phyloP scores from a whole-genome alignment of 2,113 vertebrate species.

The Chelonoidis abingdonii region DNA sequence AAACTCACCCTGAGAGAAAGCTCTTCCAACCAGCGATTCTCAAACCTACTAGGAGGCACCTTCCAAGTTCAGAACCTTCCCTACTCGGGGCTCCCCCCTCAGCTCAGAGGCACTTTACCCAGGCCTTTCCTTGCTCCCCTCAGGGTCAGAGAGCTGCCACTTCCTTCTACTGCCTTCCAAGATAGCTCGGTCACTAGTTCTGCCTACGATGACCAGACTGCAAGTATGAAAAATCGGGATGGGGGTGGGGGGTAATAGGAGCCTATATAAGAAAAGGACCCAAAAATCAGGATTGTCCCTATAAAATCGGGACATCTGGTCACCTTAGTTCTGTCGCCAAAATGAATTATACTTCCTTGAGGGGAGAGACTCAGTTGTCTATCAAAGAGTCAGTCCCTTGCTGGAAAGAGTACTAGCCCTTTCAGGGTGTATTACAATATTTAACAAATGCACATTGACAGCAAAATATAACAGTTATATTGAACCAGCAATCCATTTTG shows the following conservation, averaged over 20 bases:
- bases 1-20: neutral
- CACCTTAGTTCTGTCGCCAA: neutral
- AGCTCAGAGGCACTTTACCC: rapidly evolving
- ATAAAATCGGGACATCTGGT: no score
- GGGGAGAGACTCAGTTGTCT: neutral
- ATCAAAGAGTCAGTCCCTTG: neutral
- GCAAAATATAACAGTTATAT: neutral
- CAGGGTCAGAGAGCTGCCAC: rapidly evolving
- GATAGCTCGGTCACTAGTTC: neutral
- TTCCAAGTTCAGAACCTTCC: neutral
- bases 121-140: neutral
- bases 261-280: no score
- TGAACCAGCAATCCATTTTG: neutral
- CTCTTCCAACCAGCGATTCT: neutral
- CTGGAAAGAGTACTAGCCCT: neutral
- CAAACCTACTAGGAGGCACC: rapidly evolving
- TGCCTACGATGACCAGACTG: no score
- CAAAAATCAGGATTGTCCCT: no score
- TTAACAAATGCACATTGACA: neutral
- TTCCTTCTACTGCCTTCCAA: neutral
- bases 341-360: neutral
- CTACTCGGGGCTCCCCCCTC: rapidly evolving
- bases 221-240: no score
- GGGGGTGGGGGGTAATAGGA: no score
- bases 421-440: neutral